Base-by-base conservation (phyloP, 2,113 vertebrate genomes). In the Sebastes schlegelii region DNA sequence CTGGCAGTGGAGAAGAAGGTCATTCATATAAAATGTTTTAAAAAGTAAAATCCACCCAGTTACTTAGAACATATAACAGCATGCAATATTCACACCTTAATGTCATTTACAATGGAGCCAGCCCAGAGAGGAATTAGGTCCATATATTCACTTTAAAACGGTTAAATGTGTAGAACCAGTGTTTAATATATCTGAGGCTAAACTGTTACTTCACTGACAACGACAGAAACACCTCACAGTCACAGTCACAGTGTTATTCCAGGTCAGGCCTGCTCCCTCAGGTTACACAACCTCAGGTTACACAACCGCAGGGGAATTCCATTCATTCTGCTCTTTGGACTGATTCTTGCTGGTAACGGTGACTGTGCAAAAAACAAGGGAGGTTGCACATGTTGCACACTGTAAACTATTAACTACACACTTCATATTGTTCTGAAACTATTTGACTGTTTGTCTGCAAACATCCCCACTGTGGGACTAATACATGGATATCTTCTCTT, bases 251-350 rank as follows among this genome's bases (percentile, higher is more conserved):
- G 11, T 12, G 46, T 40, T 40, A 12, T 10, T 43, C 34, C 76
- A 19, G 23, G 9, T 42, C 68, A 23, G 43, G 52, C 48, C 62
- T 60, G 34, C 46, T 62, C 63, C n/a, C 42, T 68, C 49, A 43
- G 23, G 57, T 84, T 69, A 57, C 55, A 57, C 48, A 61, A 74
- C 49, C 17, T 1, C 11, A n/a, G 76, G 48, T 11, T 8, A 13
- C 26, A 34, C 34, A 34, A 34, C 34, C 34, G 3, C 34, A 34
- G 34, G 34, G 34, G 34, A 21, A 74, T 23, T 19, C 64, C 55
- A 74, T 10, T 1, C 54, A 40, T n/a, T 40, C 54, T 64, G 71
- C 19, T 63, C 76, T 85, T 75, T 85, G 71, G 64, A 71, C 42
- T 45, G 11, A 34, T 55, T 42, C 7, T 78, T 71, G 68, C 42